Percentiles rank a stretch among this genome's conserved stretches.
Conservation (phyloP, 2,888 invertebrate species). For the Malthinus flaveolus region DNA sequence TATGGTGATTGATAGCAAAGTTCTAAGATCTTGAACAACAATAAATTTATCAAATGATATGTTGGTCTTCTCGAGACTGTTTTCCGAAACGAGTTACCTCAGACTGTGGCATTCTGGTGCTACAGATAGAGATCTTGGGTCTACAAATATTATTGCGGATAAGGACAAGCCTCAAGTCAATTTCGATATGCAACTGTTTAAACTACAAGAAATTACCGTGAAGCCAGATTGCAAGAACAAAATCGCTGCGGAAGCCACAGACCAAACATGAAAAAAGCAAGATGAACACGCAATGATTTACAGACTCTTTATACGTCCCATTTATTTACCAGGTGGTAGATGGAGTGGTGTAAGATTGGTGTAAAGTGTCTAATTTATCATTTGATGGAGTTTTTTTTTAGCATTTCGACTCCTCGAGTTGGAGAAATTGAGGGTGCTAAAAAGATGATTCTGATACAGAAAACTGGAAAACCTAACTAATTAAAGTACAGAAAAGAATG, state of each 20-base stretch:
- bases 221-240: conserved; percentile 66
- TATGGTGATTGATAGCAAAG: too few species aligned
- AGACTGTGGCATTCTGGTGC: too few species aligned
- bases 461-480: conserved; percentile 42
- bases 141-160: too few species aligned
- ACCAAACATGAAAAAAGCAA: conserved; percentile 72
- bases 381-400: conserved; percentile 74
- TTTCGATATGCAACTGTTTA: too few species aligned
- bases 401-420: conserved; percentile 64
- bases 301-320: conserved; percentile 73
- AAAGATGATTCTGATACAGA: too few species aligned
- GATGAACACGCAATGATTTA: conserved; percentile 74
- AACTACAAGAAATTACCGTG: conserved; percentile 75
- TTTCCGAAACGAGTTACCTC: too few species aligned
- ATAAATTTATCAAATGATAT: too few species aligned
- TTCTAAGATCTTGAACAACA: too few species aligned
- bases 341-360: conserved; percentile 69
- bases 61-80: too few species aligned
- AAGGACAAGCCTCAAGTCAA: too few species aligned
- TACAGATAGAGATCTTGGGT: too few species aligned
- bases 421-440: conserved; percentile 50
- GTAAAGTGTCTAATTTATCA: conserved; percentile 72
- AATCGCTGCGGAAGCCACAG: conserved; percentile 75
- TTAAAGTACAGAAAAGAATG: not conserved
- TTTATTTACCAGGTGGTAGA: too few species aligned